phyloP scores from a whole-genome alignment of 2,888 invertebrate species.

The Altica lythri region DNA sequence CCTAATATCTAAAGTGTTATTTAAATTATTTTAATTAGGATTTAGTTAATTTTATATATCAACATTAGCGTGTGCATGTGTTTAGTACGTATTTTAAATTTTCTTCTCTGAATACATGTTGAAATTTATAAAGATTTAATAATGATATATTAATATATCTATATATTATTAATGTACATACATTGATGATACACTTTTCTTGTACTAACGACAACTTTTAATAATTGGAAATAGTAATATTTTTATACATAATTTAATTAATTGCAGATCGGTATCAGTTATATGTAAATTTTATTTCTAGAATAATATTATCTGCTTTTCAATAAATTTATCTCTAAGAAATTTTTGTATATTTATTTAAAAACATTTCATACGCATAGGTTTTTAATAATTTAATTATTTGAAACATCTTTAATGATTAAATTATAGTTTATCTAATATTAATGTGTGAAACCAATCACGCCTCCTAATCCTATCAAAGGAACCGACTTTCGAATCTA shows the following conservation, averaged over 20 bases:
- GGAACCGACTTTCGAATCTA: too few relatives aligned
- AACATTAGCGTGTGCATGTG: background rate
- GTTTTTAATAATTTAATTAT: too few relatives aligned
- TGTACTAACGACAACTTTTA: constrained; percentile 17
- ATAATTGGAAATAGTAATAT: constrained; percentile 21
- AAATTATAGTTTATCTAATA: too few relatives aligned
- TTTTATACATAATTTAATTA: constrained; percentile 17
- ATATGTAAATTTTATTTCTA: constrained; percentile 12
- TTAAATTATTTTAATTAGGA: constrained; percentile 13
- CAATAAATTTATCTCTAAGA: constrained; percentile 12
- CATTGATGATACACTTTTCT: constrained; percentile 14
- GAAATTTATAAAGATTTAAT: constrained; percentile 2
- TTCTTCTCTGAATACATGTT: background rate
- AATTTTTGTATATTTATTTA: too few relatives aligned
- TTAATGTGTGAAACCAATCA: too few relatives aligned
- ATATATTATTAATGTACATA: constrained; percentile 11
- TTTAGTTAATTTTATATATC: constrained; percentile 13
- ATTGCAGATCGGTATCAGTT: constrained; percentile 7
- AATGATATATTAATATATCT: background rate
- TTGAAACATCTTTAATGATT: too few relatives aligned
- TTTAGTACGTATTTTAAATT: background rate
- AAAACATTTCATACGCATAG: too few relatives aligned
- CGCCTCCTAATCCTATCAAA: too few relatives aligned
- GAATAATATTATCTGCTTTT: constrained; percentile 15
- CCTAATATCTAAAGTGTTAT: constrained; percentile 19